A percentile compares a stretch with the other conserved stretches of the same genome.
These are phyloP conservation scores for Apaloderma vittatum DNA, from an alignment of 2,113 vertebrate genomes.

Conservation along the genomic window DNA sequence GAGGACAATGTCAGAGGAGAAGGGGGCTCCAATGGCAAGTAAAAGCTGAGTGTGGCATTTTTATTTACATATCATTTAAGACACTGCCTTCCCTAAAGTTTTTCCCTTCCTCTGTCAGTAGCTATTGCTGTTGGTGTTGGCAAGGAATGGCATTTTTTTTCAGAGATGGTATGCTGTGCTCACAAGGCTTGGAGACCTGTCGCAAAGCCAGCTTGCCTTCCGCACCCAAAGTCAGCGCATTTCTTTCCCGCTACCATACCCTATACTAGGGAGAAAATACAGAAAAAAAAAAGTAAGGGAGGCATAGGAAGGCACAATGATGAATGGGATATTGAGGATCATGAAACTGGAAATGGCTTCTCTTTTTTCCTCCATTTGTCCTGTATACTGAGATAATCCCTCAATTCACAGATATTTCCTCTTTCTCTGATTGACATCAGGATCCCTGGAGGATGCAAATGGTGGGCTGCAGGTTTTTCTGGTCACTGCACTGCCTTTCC, in stretches of 20 bases:
- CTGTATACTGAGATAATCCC: neutral
- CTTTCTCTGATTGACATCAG: neutral
- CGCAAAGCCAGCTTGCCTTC: neutral
- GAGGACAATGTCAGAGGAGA: neutral
- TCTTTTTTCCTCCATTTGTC: neutral
- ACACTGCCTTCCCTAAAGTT: neutral
- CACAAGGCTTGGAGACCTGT: neutral
- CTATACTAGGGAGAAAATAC: neutral
- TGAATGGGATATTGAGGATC: neutral
- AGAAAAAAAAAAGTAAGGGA: neutral
- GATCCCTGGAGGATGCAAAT: neutral
- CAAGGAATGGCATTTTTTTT: neutral
- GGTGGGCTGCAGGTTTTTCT: neutral
- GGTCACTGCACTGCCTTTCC: neutral
- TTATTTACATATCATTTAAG: neutral
- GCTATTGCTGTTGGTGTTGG: neutral
- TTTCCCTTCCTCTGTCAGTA: neutral
- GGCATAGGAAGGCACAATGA: neutral
- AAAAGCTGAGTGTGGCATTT: neutral
- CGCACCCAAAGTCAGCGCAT: neutral
- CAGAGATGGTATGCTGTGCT: neutral
- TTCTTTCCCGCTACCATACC: neutral
- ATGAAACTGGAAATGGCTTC: neutral
- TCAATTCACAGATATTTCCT: conserved; percentile 6
- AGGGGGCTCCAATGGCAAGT: rapidly evolving